Percentiles rank a stretch among this genome's conserved stretches.
Evolutionary conservation across 2,888 invertebrate genomes (phyloP).

Genomic region (Caenorhabditis virilis): DNA sequence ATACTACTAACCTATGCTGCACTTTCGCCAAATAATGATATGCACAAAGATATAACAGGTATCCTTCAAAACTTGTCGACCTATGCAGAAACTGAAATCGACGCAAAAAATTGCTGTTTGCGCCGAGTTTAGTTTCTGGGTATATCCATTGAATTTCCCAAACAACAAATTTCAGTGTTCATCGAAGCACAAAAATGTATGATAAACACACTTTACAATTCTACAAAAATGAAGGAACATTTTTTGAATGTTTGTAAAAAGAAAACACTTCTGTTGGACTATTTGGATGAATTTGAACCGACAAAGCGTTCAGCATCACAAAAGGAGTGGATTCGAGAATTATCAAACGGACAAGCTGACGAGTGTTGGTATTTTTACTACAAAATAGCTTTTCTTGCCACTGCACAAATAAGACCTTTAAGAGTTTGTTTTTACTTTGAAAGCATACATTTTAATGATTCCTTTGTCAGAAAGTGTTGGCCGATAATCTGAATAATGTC

Average conservation of each 20-base stretch:
- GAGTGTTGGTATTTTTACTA: conserved; percentile 48
- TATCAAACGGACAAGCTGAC: conserved; percentile 5
- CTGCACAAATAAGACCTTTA: conserved; percentile 31
- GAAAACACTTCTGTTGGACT: background rate
- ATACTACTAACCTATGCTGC: conserved; percentile 2
- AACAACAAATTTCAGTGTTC: conserved; percentile 18
- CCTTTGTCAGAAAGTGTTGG: no score
- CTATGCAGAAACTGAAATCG: background rate
- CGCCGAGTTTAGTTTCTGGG: no score
- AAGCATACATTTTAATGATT: no score
- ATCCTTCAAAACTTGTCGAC: background rate
- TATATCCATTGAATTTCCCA: no score
- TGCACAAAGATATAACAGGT: conserved; percentile 2
- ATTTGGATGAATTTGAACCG: conserved; percentile 12
- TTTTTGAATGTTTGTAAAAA: background rate
- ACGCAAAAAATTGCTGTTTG: no score
- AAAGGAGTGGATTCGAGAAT: conserved; percentile 13
- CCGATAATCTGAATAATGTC: no score
- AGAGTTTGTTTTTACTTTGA: conserved; percentile 30
- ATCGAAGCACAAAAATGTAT: conserved; percentile 48
- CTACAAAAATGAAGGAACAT: conserved; percentile 6
- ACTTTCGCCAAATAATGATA: background rate
- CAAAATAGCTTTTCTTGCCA: conserved; percentile 46
- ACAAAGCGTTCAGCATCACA: background rate
- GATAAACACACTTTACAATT: conserved; percentile 39